These are phyloP conservation scores for Neodon shergylaensis DNA, from an alignment of 2,113 vertebrate species.

Conservation along the genomic window DNA sequence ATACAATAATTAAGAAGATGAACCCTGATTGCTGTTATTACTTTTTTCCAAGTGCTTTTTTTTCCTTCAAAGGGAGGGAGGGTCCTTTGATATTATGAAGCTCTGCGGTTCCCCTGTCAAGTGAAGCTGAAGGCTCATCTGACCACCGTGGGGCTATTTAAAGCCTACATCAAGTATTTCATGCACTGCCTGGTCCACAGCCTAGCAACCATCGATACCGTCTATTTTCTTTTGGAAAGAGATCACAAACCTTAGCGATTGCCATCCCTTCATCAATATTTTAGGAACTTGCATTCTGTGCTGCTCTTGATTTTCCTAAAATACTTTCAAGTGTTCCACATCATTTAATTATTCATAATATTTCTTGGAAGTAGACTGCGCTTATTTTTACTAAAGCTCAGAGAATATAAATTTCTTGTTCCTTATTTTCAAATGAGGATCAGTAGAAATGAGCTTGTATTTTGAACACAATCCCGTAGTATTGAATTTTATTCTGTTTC, in stretches of 20 bases:
- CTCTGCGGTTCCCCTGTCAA: neutral
- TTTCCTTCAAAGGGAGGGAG: neutral
- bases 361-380: conserved; percentile 40
- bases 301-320: neutral
- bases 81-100: neutral
- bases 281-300: neutral
- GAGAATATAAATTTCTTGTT: conserved; percentile 13
- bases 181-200: neutral
- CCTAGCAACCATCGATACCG: neutral
- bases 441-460: neutral
- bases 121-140: neutral
- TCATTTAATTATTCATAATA: conserved; percentile 47
- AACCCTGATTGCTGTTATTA: neutral
- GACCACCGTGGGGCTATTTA: neutral
- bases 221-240: neutral
- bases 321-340: conserved; percentile 33
- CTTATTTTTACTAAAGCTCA: conserved; percentile 24
- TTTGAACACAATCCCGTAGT: neutral
- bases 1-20: neutral
- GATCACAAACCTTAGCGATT: neutral
- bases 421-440: conserved; percentile 15
- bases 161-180: neutral
- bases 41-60: neutral
- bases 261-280: conserved; percentile 18
- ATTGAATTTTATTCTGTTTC: neutral